Evolutionary conservation across 2,113 vertebrate genomes (phyloP).

Genomic region (Synchiropus splendidus): DNA sequence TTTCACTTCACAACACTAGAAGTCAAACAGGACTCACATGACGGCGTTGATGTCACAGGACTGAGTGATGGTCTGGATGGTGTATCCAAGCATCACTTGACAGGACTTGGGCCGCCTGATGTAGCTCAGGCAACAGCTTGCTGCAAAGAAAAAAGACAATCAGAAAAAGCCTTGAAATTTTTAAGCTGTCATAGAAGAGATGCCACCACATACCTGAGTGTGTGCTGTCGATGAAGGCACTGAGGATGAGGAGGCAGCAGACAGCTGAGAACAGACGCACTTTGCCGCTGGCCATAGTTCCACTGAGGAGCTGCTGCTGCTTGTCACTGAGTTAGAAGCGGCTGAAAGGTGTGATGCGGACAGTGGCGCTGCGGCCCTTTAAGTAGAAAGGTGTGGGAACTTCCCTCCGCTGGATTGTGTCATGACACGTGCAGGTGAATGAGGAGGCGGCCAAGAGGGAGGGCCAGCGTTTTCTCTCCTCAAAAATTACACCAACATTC

Average conservation of each 20-base stretch:
- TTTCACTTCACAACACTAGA: not conserved
- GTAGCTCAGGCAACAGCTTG: constrained; percentile 53
- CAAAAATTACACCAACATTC: no score
- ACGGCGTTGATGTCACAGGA: constrained; percentile 57
- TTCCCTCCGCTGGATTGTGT: no score
- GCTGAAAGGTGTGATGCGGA: not conserved
- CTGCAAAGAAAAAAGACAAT: constrained; percentile 25
- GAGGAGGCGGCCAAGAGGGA: no score
- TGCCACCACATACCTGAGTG: constrained; percentile 39
- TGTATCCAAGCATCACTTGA: constrained; percentile 29
- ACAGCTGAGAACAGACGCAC: constrained; percentile 1
- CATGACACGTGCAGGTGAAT: no score
- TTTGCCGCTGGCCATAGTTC: constrained; percentile 25
- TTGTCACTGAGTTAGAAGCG: constrained; percentile 6
- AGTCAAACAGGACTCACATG: constrained; percentile 50
- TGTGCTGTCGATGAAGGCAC: constrained; percentile 9
- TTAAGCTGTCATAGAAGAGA: not conserved
- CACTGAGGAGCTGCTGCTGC: not conserved
- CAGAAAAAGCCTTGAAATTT: not conserved
- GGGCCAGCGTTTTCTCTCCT: no score
- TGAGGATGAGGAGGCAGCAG: constrained; percentile 27
- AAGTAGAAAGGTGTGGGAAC: constrained; percentile 4
- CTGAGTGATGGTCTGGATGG: constrained; percentile 32
- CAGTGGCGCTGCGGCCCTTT: not conserved
- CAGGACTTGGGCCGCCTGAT: not conserved